These are phyloP conservation scores for Microtus montanus DNA, from an alignment of 2,113 vertebrate species.

Conservation along the genomic window DNA sequence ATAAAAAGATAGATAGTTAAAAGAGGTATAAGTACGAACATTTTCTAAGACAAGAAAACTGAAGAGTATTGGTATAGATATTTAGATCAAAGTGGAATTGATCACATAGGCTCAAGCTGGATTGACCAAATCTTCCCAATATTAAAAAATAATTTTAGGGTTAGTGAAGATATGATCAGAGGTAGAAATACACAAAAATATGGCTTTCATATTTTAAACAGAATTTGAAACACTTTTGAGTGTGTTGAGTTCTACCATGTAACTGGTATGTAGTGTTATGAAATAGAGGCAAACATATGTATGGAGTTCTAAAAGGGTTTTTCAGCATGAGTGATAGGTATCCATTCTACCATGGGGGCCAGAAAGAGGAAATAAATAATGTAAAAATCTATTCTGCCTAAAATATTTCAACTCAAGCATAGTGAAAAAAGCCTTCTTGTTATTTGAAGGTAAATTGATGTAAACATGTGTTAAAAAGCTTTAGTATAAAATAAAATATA, in stretches of 20 bases:
- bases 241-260: background rate
- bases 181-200: background rate
- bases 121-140: background rate
- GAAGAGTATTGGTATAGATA: background rate
- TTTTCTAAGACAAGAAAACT: background rate
- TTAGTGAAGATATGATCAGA: background rate
- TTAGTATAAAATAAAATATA: background rate
- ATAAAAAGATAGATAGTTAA: background rate
- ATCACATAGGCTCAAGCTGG: background rate
- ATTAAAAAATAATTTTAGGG: background rate
- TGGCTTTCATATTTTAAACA: background rate
- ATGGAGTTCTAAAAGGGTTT: background rate
- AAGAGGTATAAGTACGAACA: background rate
- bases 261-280: background rate
- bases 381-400: background rate
- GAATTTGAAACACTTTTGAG: background rate
- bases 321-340: background rate
- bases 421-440: background rate
- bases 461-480: background rate
- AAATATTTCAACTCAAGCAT: background rate
- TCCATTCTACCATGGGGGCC: background rate
- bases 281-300: background rate
- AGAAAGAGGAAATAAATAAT: background rate
- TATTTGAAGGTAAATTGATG: background rate
- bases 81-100: background rate